Conservation (phyloP, 1,140 invertebrate genomes). For the Hyphantria cunea region DNA sequence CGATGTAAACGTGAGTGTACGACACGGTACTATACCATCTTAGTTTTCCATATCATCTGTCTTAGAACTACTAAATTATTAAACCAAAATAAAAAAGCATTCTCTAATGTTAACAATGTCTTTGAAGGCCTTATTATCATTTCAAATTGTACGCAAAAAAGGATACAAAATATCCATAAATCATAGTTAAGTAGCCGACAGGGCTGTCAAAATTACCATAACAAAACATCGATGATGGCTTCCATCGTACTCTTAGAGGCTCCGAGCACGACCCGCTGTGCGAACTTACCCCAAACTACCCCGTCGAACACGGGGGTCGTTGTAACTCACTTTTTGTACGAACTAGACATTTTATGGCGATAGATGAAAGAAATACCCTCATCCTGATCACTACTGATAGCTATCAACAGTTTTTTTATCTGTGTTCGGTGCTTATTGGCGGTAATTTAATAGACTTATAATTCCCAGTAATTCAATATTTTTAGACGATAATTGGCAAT, state of each 20-base stretch:
- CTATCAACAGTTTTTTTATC: too few species aligned
- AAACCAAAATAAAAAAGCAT: background rate
- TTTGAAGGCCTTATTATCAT: too few species aligned
- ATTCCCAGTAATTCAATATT: too few species aligned
- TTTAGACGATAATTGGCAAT: too few species aligned
- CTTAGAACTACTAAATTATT: background rate
- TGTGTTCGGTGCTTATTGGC: too few species aligned
- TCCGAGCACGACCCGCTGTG: conserved; percentile 8
- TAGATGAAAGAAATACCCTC: too few species aligned
- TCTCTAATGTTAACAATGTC: too few species aligned
- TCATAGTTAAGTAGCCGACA: conserved; percentile 26
- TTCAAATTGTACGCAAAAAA: too few species aligned
- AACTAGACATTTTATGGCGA: background rate
- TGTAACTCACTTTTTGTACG: background rate
- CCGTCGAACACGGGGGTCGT: conserved; percentile 1
- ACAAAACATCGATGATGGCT: conserved; percentile 55
- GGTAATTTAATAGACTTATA: too few species aligned
- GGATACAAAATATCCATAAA: conserved; percentile 10
- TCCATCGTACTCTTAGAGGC: background rate
- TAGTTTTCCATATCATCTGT: too few species aligned
- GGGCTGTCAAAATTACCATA: conserved; percentile 43
- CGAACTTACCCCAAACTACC: conserved; percentile 11
- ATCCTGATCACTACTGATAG: background rate
- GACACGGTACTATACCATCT: too few species aligned
- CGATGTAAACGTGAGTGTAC: too few species aligned